These are phyloP conservation scores for Thalassarche chlororhynchos DNA, from an alignment of 2,113 vertebrate genomes.

Conservation along the genomic window DNA sequence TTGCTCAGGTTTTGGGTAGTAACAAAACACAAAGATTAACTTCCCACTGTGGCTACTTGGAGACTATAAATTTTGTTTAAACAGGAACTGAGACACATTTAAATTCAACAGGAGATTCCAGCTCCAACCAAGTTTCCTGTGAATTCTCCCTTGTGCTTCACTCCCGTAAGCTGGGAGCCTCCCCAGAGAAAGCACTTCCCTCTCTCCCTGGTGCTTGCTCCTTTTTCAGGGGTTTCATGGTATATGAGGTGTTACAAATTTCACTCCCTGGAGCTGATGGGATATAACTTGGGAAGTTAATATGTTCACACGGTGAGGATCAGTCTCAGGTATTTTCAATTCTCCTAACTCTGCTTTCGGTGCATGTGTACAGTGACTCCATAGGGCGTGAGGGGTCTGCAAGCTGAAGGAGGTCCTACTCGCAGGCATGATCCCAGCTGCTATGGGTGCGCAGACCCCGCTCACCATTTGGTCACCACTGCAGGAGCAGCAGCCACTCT, in stretches of 20 bases:
- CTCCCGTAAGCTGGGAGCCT: background rate
- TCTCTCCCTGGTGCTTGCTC: background rate
- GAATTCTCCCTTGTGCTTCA: background rate
- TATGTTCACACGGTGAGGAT: background rate
- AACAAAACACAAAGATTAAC: background rate
- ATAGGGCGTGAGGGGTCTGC: rapidly evolving
- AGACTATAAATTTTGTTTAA: background rate
- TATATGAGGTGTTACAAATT: background rate
- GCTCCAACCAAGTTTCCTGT: background rate
- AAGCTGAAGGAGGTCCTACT: background rate
- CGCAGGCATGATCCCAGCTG: background rate
- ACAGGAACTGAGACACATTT: background rate
- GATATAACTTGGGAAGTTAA: background rate
- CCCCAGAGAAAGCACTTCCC: background rate
- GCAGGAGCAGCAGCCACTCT: background rate
- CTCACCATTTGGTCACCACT: background rate
- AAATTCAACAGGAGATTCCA: background rate
- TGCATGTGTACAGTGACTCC: background rate
- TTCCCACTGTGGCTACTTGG: background rate
- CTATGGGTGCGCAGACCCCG: rapidly evolving
- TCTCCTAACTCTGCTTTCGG: background rate
- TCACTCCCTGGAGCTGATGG: background rate
- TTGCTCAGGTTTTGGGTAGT: background rate
- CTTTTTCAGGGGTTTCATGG: background rate
- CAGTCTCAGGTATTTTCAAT: background rate